These are phyloP conservation scores for Rambutsinella grinnellia DNA, from an alignment of 2,888 invertebrate genomes.

Conservation along the genomic window DNA sequence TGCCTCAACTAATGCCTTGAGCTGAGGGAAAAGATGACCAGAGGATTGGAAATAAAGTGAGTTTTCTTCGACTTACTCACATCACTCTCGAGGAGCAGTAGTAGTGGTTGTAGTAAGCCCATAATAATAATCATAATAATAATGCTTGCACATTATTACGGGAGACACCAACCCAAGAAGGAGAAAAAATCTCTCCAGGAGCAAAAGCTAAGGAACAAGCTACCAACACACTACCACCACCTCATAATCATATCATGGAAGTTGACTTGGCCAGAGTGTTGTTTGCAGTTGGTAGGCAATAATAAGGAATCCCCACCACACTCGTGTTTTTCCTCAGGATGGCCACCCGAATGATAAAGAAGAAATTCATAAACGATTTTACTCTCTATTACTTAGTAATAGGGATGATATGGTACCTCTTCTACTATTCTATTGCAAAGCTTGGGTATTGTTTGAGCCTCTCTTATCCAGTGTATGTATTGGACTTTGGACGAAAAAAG, in stretches of 20 bases:
- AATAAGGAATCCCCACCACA: constrained; percentile 40
- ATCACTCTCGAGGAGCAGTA: constrained; percentile 2
- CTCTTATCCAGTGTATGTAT: too few species aligned
- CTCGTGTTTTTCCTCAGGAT: too few species aligned
- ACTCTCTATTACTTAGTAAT: constrained; percentile 37
- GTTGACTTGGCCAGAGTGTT: background rate
- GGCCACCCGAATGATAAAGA: constrained; percentile 11
- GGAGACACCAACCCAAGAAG: constrained; percentile 44
- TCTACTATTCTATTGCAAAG: background rate
- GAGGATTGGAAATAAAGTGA: constrained; percentile 45
- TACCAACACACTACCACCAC: constrained; percentile 6
- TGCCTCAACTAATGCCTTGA: background rate
- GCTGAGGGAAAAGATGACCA: constrained; percentile 22
- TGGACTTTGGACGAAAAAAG: too few species aligned
- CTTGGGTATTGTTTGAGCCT: constrained; percentile 25
- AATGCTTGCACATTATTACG: constrained; percentile 62
- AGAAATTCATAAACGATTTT: constrained; percentile 38
- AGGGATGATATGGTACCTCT: background rate
- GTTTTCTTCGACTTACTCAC: constrained; percentile 30
- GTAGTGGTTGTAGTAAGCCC: constrained; percentile 22
- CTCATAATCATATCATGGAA: constrained; percentile 17
- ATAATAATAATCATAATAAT: constrained; percentile 54
- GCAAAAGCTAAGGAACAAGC: constrained; percentile 3
- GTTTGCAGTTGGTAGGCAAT: constrained; percentile 28
- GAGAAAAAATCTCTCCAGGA: constrained; percentile 5